Evolutionary conservation across 1,140 invertebrate genomes (phyloP), one percentile per base, ranked within the genome.

Genomic region (Saccostrea echinata): DNA sequence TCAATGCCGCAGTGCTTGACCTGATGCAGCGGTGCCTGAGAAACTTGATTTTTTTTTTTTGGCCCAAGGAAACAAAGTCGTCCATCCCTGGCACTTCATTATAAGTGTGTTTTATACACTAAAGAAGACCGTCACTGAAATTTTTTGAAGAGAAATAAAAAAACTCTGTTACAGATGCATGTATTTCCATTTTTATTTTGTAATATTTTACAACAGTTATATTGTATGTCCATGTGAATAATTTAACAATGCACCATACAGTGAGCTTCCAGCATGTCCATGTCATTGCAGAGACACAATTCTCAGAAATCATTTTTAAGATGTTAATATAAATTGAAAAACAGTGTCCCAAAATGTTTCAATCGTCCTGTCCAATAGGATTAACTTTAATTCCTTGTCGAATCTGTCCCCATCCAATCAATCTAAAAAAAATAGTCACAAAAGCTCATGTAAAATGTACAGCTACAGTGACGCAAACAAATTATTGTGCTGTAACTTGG

Each of bases 341-440:
- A 27, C 3, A 71, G 68, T 18, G 13, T 30, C 30, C 27, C 27
- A 18, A 55, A 55, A 55, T 55, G 53, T 27, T 21, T 87, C 85
- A 87, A n/a, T 86, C 84, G 6, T 88, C 55, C n/a, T 88, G 80
- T 51, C 84, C 83, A 35, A 92, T 90, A 18, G 93, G 93, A n/a
- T 88, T 92, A 1, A 94, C 92, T 84, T 93, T 93, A 13, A 94
- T 91, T 51, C 93, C 93, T 76, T 91, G 89, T 86, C 93, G 86
- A 51, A 94, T 94, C 84, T 94, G 92, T 84, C 93, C 93, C 93
- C 93, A 94, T 9, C 93, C 93, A 89, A 94, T 94, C 90, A 94
- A 93, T 86, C 93, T 94, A 90, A 16, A 93, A 91, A 13, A 30
- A 27, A 84, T 30, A 1, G 43, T 8, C 9, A 43, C 9, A 43